Evolutionary conservation across 2,113 vertebrate species (phyloP).

Genomic region (Tympanuchus pallidicinctus): DNA sequence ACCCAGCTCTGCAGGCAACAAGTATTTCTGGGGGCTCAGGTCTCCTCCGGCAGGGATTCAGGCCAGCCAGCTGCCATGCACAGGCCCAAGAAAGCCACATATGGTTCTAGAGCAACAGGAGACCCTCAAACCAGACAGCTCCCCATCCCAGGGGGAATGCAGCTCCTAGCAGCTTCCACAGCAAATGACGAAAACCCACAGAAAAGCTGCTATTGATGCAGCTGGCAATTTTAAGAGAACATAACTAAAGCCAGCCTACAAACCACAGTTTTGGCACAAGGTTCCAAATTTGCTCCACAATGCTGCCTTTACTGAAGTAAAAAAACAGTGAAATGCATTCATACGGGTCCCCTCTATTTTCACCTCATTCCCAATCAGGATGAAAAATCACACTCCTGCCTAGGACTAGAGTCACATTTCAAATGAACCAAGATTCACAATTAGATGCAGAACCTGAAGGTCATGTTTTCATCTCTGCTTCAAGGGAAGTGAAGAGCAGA

Average conservation of each 20-base stretch:
- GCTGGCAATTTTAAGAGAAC: background rate
- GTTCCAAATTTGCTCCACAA: background rate
- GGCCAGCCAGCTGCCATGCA: background rate
- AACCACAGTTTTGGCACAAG: background rate
- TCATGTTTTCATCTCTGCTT: background rate
- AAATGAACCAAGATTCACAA: background rate
- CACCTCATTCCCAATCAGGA: background rate
- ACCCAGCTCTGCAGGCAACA: background rate
- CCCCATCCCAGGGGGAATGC: background rate
- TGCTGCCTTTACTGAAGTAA: background rate
- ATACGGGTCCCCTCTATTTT: background rate
- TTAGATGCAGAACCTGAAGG: background rate
- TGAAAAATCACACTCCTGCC: background rate
- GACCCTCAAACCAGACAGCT: background rate
- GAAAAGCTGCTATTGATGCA: background rate
- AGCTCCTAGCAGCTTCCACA: background rate
- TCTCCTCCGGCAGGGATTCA: background rate
- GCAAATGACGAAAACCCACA: background rate
- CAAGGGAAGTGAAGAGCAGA: background rate
- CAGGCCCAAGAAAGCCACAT: background rate
- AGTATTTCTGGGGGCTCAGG: background rate
- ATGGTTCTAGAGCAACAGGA: background rate
- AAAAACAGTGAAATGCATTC: background rate
- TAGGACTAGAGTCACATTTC: background rate
- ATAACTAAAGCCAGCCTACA: background rate